Evolutionary conservation across 2,888 invertebrate species (phyloP), one percentile per base, ranked within the genome.

Genomic region (Serripes groenlandicus): DNA sequence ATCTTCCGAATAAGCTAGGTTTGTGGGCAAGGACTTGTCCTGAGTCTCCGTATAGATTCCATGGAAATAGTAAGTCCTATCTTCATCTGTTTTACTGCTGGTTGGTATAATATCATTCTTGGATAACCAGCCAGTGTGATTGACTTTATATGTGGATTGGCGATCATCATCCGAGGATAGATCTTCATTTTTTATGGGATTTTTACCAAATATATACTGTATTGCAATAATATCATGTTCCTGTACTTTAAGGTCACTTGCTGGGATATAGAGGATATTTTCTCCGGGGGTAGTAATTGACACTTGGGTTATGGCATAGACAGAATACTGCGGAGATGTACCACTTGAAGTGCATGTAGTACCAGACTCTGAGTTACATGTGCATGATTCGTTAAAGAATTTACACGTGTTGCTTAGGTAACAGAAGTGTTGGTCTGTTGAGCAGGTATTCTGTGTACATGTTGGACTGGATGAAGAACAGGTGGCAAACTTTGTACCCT

Each of bases 201-300:
- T 78, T 49, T 66, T 64, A 15, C 75, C 69, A 9, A 32, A 66
- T 7, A 78, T 75, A 35, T 75, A 76, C 80, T 91, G 88, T 26
- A 91, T 83, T 2, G 88, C 92, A 30, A 92, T 64, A 28, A 92
- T 58, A 82, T 92, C 91, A 32, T 79, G 62, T 35, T 78, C 73
- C n/a, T 88, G 49, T 0, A 90, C 85, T 4, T 56, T 35, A 18
- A 88, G 80, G 30, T 78, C 83, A 28, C 58, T 76, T 0, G 78
- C 83, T 18, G 60, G 49, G 5, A 87, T 77, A 0, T 70, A 69
- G 56, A 60, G 81, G 21, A 42, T 75, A 4, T 71, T 77, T 15
- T 77, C 72, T 18, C 86, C 85, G 15, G 78, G 66, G 2, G 69
- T 42, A 35, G 81, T 71, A n/a, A 88, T 74, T 11, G 88, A 66